Evolutionary conservation across 2,888 invertebrate genomes (phyloP).

Genomic region (Linhomoeus sp.): DNA sequence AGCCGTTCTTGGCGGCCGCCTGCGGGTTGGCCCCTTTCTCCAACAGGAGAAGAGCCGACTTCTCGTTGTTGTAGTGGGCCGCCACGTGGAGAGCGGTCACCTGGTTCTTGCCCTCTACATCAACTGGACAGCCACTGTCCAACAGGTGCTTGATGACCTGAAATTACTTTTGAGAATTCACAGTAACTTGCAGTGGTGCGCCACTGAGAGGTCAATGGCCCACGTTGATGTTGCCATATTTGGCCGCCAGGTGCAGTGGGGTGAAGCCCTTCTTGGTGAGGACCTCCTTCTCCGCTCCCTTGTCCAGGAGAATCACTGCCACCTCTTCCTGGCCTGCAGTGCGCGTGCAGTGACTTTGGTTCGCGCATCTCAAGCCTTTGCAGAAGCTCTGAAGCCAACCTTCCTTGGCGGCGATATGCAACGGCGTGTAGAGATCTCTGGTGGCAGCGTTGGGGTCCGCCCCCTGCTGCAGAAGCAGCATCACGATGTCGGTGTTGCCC

Average conservation of each 20-base stretch:
- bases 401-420: conserved; percentile 95
- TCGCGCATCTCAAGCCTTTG: too few species aligned
- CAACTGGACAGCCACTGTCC: conserved; percentile 80
- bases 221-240: conserved; percentile 87
- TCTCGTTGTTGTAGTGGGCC: conserved; percentile 80
- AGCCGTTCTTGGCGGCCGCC: conserved; percentile 93
- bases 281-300: conserved; percentile 75
- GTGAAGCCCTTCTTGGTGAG: conserved; percentile 90
- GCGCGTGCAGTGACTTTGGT: too few species aligned
- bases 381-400: too few species aligned
- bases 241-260: conserved; percentile 87
- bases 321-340: conserved; percentile 50
- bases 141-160: conserved; percentile 66
- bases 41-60: conserved; percentile 55
- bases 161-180: too few species aligned
- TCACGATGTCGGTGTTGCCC: conserved; percentile 93
- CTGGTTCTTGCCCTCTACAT: conserved; percentile 69
- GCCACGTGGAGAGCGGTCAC: conserved; percentile 95
- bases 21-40: conserved; percentile 88
- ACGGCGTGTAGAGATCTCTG: conserved; percentile 86
- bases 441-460: conserved; percentile 75
- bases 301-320: conserved; percentile 75
- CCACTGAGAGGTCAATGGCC: too few species aligned
- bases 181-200: too few species aligned
- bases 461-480: conserved; percentile 68